Base-by-base conservation (phyloP, 2,113 vertebrate species). In the Bos javanicus region DNA sequence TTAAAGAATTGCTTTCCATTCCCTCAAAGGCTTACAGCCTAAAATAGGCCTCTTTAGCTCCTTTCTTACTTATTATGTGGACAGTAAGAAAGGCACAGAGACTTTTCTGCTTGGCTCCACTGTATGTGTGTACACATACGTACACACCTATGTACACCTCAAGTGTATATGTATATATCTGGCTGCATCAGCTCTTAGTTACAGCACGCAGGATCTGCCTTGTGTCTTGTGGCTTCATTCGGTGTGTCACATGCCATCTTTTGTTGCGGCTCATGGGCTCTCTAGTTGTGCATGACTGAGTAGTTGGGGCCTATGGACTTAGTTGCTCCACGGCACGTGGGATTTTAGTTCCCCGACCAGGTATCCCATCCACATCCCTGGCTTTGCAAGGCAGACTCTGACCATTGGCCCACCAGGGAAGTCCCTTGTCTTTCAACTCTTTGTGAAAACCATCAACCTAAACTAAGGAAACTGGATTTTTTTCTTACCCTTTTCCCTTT, bases 271-370 rank as follows among this genome's bases (percentile, higher is more conserved):
- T 71, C 19, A 12, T 71, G n/a, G 67, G n/a, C 19, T 39, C 9
- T 39, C 67, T 71, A 12, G 67, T 23, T 71, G 67, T 71, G 0
- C 67, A 3, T 23, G 19, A 23, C 67, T 71, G 67, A 23, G n/a
- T 39, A 71, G 0, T 12, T 39, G 67, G 19, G n/a, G 19, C 67
- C 67, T 71, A 2, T 71, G n/a, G n/a, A 23, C 67, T 71, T 71
- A 12, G 19, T 3, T 71, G n/a, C 2, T 23, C 19, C 10, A 6
- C 5, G 0, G n/a, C 19, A 71, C 0, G 1, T 25, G 21, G 67
- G 67, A 39, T 74, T 74, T 74, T 74, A 74, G 21, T 39, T 74
- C 67, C 36, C 33, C 1, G 5, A 74, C 36, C 2, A 74, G 67
- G 19, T 23, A 39, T 74, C 67, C 10, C 19, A 39, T 74, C 10